phyloP scores from a whole-genome alignment of 2,888 invertebrate genomes.

The Thymelicus sylvestris region DNA sequence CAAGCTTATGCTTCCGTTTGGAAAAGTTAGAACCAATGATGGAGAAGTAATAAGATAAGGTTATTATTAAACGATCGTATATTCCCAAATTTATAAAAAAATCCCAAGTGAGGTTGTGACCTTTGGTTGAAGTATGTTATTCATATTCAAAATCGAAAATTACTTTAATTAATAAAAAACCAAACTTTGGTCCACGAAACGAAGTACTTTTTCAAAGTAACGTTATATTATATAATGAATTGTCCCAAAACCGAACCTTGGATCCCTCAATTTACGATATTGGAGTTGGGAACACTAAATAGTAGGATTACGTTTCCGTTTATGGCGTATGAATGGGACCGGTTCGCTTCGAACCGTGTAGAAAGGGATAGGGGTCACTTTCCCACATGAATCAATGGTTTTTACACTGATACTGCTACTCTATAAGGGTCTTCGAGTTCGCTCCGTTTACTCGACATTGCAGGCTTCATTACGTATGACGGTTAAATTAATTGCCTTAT shows the following conservation, averaged over 20 bases:
- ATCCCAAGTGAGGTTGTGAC: no score
- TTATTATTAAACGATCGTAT: no score
- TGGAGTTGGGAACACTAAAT: constrained; percentile 21
- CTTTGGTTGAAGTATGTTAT: no score
- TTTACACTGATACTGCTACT: constrained; percentile 53
- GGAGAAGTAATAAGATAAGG: no score
- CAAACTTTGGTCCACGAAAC: no score
- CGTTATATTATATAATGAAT: no score
- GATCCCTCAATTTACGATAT: constrained; percentile 20
- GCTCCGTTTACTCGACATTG: constrained; percentile 38
- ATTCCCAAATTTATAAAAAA: no score
- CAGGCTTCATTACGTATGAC: constrained; percentile 11
- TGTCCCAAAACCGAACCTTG: background rate
- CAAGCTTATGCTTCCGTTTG: no score
- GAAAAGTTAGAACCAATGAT: no score
- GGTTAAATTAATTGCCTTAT: background rate
- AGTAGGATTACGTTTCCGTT: constrained; percentile 36
- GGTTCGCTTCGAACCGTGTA: constrained; percentile 50
- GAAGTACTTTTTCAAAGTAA: no score
- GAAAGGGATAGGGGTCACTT: constrained; percentile 66
- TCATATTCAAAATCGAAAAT: no score
- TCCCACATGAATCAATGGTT: constrained; percentile 67
- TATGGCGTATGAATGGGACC: constrained; percentile 47
- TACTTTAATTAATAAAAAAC: no score
- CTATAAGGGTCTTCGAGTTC: constrained; percentile 42